Evolutionary conservation across 2,888 invertebrate species (phyloP).

Genomic region (Rotaria magnacalcarata): DNA sequence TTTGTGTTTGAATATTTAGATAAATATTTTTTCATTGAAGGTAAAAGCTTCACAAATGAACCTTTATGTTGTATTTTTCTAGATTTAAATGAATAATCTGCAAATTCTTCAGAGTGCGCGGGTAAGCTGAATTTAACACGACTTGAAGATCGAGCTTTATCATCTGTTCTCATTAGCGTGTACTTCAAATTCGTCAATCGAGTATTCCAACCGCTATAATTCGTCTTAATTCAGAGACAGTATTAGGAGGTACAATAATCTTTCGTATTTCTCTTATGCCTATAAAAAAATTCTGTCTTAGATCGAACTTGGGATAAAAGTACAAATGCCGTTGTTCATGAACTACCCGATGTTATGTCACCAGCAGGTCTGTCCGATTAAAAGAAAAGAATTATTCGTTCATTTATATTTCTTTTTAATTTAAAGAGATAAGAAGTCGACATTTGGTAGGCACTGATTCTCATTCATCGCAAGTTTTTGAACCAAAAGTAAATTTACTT

Average conservation of each 20-base stretch:
- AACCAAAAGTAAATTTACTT: neutral
- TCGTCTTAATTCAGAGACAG: neutral
- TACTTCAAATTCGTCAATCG: neutral
- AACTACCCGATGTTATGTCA: neutral
- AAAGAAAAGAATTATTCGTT: neutral
- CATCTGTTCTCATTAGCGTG: neutral
- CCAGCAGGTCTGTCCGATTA: neutral
- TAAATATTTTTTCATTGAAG: too few relatives aligned
- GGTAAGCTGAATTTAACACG: neutral
- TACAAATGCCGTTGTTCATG: neutral
- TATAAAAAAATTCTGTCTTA: neutral
- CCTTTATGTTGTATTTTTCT: neutral
- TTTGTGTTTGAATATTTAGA: too few relatives aligned
- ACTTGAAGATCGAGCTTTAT: neutral
- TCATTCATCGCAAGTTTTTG: neutral
- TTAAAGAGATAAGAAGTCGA: neutral
- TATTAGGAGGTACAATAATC: neutral
- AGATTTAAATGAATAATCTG: neutral
- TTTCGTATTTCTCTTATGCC: neutral
- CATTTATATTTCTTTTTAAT: too few relatives aligned
- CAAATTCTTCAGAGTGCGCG: neutral
- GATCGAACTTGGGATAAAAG: slow-evolving; percentile 20
- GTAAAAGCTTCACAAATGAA: too few relatives aligned
- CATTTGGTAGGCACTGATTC: neutral
- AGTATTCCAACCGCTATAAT: neutral